Evolutionary conservation across 2,888 invertebrate genomes (phyloP).

Genomic region (Ditula angustiorana): DNA sequence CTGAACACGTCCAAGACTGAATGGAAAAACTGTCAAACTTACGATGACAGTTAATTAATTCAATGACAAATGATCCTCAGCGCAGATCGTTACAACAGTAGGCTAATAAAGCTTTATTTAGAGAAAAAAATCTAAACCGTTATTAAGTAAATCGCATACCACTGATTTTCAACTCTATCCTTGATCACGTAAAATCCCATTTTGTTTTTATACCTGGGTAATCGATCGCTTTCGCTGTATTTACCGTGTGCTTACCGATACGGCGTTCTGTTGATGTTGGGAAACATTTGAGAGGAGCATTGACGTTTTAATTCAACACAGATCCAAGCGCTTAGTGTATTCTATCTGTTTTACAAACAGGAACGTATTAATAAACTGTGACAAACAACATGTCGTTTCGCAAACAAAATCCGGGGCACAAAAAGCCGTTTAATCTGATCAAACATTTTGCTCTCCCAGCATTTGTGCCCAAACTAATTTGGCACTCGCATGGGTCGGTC

Average conservation of each 20-base stretch:
- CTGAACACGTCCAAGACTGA: conserved; percentile 25
- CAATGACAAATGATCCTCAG: conserved; percentile 34
- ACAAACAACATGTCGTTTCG: conserved; percentile 36
- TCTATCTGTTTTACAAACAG: conserved; percentile 25
- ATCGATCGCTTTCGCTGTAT: not conserved
- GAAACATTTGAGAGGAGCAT: conserved; percentile 4
- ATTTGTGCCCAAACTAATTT: conserved; percentile 65
- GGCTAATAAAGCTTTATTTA: conserved; percentile 14
- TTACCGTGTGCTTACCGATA: conserved; percentile 7
- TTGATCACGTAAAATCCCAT: not conserved
- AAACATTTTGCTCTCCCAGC: conserved; percentile 47
- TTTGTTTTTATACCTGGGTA: not conserved
- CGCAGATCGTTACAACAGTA: conserved; percentile 10
- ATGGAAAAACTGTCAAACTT: conserved; percentile 35
- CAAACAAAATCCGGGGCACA: conserved; percentile 41
- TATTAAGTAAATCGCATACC: not conserved
- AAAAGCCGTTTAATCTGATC: conserved; percentile 54
- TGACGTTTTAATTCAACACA: conserved; percentile 17
- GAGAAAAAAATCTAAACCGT: conserved; percentile 14
- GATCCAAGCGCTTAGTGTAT: conserved; percentile 11
- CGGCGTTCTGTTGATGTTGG: not conserved
- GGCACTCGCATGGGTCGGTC: conserved; percentile 54
- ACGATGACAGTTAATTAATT: conserved; percentile 37
- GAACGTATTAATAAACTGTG: conserved; percentile 38
- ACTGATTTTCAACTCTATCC: conserved; percentile 13